These are phyloP conservation scores for Pao palembangensis DNA, from an alignment of 2,113 vertebrate species.

Conservation along the genomic window DNA sequence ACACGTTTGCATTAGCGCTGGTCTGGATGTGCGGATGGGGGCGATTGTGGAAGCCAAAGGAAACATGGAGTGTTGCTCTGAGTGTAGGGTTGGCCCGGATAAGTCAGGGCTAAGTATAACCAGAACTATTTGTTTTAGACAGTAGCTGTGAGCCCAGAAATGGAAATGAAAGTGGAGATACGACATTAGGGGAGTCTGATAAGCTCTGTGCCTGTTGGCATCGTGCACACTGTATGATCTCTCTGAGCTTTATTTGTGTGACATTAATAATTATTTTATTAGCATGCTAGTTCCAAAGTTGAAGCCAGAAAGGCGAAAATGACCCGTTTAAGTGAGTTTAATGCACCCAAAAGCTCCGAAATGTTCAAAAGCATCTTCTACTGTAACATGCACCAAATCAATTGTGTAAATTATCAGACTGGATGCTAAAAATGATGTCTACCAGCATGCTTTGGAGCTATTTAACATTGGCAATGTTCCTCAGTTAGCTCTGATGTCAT, in stretches of 20 bases:
- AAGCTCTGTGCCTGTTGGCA: conserved; percentile 35
- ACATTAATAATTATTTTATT: neutral
- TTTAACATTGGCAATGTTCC: neutral
- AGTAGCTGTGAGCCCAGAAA: conserved; percentile 37
- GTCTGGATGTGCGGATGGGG: conserved; percentile 38
- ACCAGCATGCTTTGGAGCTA: neutral
- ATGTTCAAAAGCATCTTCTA: no score
- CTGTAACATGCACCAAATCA: no score
- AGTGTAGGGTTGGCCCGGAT: conserved; percentile 65
- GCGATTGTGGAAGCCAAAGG: conserved; percentile 39
- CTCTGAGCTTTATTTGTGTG: neutral
- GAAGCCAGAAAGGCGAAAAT: no score
- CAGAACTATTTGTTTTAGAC: conserved; percentile 40
- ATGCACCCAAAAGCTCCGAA: no score
- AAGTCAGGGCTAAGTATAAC: conserved; percentile 58
- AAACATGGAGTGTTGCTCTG: conserved; percentile 48
- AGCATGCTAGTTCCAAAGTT: no score
- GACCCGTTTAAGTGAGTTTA: no score
- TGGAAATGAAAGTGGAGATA: conserved; percentile 35
- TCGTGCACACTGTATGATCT: conserved; percentile 21
- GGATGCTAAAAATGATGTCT: neutral
- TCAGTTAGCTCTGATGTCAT: conserved; percentile 15
- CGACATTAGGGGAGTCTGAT: conserved; percentile 34
- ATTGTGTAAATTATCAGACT: no score
- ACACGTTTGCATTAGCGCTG: conserved; percentile 28